Evolutionary conservation across 1,140 invertebrate genomes (phyloP), one percentile per base, ranked within the genome.

Genomic region (Lepeophtheirus salmonis): DNA sequence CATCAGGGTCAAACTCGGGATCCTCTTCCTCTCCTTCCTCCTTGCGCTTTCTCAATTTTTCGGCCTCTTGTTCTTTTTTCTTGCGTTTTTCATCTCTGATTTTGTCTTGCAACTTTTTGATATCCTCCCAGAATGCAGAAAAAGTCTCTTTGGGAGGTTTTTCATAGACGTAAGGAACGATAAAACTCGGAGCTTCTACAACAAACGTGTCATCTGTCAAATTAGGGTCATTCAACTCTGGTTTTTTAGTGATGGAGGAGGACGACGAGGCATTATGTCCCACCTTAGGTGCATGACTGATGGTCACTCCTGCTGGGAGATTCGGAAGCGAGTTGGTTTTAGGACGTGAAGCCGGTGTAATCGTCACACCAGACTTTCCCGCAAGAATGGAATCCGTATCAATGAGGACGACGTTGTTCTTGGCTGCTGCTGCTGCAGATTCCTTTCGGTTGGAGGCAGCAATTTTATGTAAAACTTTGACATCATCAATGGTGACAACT

Each of bases 81-180:
- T 78, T 77, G 26, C 64, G 58, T 20, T 62, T 62, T 14, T 61
- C 41, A 21, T 63, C 63, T n/a, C 54, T 57, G 61, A 23, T 16
- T 61, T 61, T 41, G n/a, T 51, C 48, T n/a, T 24, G 26, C 26
- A 65, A 51, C 41, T 65, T 67, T 18, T 50, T 59, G 20, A 60
- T 63, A 48, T 52, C 57, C 50, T 53, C 58, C 56, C 64, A 20
- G 54, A 83, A 84, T 63, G 83, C 79, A 68, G 81, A 84, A 51
- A 89, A 75, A 50, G 80, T 79, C 67, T 83, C 81, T 4, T 83
- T 70, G 0, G 85, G 83, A 2, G 84, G 83, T 70, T 88, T 87
- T 71, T 89, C 84, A 70, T 87, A 89, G n/a, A 90, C 84, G 70
- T 89, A 89, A 48, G 86, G 86, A 64, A 89, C 84, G 67, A 90